Evolutionary conservation across 92 coral and sea anemone genomes (phyloP), one percentile per base, ranked within the genome.

Genomic region (Umimayanthus chanpuru): DNA sequence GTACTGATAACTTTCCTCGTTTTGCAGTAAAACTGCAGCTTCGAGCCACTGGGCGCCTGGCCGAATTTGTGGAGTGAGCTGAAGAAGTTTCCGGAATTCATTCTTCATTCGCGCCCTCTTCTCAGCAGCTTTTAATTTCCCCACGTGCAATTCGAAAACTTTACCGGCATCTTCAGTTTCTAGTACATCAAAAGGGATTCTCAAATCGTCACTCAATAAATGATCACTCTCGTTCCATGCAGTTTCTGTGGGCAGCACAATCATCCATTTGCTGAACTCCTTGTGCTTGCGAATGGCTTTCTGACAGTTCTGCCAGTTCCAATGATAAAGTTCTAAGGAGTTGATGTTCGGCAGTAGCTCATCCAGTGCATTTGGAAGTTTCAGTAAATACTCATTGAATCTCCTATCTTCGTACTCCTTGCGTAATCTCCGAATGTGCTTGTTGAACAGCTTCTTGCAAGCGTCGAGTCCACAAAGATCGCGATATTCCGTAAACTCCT

Each of bases 141-240:
- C 98, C 23, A 89, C 92, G 86, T 97, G 99, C 72, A 88, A 88
- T 58, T 92, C 86, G 73, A 97, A 97, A 50, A 94, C 95, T 70
- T 87, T 83, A 21, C 85, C 93, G 14, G 99, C 94, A 39, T 93
- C 90, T 50, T 94, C 96, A 18, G 90, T 84, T 43, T 93, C 88
- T 20, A 97, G 78, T 6, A 97, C 94, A 56, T 95, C 99, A 67
- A 91, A 91, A 4, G 99, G 99, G 58, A 97, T 92, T 67, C 96
- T 93, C 64, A 89, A 83, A 89, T 95, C 95, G 41, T 92, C 94
- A 56, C 91, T 92, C 29, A 94, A 66, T 71, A 97, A 86, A 80
- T 97, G 95, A 79, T 97, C 99, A 76, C 99, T 97, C 73, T 97
- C 99, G 79, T 97, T 93, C 99, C 99, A 97, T 1, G 92, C 79